A percentile compares a stretch with the other conserved stretches of the same genome.
These are phyloP conservation scores for Agrypnia vestita DNA, from an alignment of 1,140 invertebrate genomes.

Conservation along the genomic window DNA sequence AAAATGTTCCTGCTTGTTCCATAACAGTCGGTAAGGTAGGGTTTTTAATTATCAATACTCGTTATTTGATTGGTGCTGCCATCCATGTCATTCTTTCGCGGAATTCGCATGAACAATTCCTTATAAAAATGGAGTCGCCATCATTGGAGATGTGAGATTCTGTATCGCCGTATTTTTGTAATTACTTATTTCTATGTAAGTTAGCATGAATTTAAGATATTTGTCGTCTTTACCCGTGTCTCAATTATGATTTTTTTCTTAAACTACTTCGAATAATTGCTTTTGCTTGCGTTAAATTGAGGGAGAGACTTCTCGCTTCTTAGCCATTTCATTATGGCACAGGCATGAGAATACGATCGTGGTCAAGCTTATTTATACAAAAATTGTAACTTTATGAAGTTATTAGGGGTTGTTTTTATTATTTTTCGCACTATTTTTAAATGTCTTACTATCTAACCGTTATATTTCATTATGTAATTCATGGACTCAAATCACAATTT, in stretches of 20 bases:
- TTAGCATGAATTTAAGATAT: conserved; percentile 62
- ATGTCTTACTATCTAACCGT: background rate
- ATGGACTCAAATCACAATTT: conserved; percentile 32
- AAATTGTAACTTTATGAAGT: background rate
- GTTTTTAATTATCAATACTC: conserved; percentile 26
- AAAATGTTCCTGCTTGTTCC: conserved; percentile 7
- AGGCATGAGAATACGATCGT: conserved; percentile 9
- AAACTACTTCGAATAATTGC: conserved; percentile 55
- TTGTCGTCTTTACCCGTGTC: conserved; percentile 63
- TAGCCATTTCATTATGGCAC: conserved; percentile 38
- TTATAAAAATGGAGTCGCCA: conserved; percentile 70
- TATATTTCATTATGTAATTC: conserved; percentile 43
- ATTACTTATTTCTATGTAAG: conserved; percentile 65
- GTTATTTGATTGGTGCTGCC: conserved; percentile 62
- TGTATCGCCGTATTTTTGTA: conserved; percentile 67
- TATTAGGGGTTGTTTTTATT: conserved; percentile 1
- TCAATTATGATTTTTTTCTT: conserved; percentile 62
- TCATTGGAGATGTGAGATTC: conserved; percentile 68
- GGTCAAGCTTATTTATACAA: conserved; percentile 18
- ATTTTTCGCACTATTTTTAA: background rate
- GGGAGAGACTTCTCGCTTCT: conserved; percentile 70
- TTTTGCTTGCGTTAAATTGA: conserved; percentile 66
- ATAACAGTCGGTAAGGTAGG: conserved; percentile 30
- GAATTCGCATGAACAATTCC: conserved; percentile 63
- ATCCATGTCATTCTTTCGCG: conserved; percentile 61